Conservation (phyloP, 2,888 invertebrate genomes). For the Dryocosmus kuriphilus region DNA sequence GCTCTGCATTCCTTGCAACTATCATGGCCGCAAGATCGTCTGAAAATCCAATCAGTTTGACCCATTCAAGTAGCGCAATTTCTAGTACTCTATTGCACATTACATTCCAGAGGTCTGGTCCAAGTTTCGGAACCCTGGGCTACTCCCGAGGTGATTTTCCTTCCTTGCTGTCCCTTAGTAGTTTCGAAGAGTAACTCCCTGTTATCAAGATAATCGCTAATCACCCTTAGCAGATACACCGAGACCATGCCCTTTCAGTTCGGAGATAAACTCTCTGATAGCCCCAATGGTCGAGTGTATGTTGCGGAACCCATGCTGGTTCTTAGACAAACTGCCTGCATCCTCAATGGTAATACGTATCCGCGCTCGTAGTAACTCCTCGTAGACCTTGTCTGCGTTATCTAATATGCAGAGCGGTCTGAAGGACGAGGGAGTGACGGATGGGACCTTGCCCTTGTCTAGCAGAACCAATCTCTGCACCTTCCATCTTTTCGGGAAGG, state of each 20-base stretch:
- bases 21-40: too few relatives aligned
- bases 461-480: conserved; percentile 50
- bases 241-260: conserved; percentile 42
- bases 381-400: conserved; percentile 59
- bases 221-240: conserved; percentile 44
- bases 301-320: conserved; percentile 48
- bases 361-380: conserved; percentile 64
- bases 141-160: too few relatives aligned
- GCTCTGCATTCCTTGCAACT: background rate
- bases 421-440: too few relatives aligned
- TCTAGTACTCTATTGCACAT: too few relatives aligned
- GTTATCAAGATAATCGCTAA: too few relatives aligned
- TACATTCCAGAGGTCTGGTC: too few relatives aligned
- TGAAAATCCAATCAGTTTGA: too few relatives aligned
- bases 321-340: conserved; percentile 25
- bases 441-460: conserved; percentile 44
- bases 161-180: conserved; percentile 1
- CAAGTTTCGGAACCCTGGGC: too few relatives aligned
- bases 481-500: conserved; percentile 54
- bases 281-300: conserved; percentile 50
- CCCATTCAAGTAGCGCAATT: too few relatives aligned
- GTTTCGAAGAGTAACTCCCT: conserved; percentile 47
- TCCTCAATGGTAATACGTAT: conserved; percentile 42
- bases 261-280: conserved; percentile 44
- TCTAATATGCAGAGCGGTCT: too few relatives aligned